Evolutionary conservation across 2,113 vertebrate species (phyloP).

Genomic region (Salvator merianae): DNA sequence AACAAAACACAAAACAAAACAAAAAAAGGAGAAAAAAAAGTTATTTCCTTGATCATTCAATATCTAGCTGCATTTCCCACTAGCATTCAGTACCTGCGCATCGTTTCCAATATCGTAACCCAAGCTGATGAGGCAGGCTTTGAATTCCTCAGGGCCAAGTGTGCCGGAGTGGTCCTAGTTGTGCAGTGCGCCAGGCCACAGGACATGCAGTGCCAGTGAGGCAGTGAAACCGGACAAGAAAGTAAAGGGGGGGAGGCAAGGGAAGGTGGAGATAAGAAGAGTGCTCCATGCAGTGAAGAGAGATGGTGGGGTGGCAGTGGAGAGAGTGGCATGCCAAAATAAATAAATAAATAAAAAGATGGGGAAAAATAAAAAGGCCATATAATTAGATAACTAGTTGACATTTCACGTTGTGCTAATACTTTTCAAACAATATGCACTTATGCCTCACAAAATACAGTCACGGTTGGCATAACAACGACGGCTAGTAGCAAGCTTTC

Average conservation of each 20-base stretch:
- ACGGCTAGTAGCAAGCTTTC: conserved; percentile 49
- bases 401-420: conserved; percentile 68
- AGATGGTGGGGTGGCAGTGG: conserved; percentile 28
- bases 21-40: conserved; percentile 70
- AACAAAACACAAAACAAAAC: conserved; percentile 73
- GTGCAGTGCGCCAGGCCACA: conserved; percentile 85
- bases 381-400: conserved; percentile 76
- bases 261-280: conserved; percentile 43
- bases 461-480: conserved; percentile 52
- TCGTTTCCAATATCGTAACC: conserved; percentile 99
- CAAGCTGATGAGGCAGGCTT: conserved; percentile 99
- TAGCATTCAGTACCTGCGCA: conserved; percentile 90
- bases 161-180: conserved; percentile 98
- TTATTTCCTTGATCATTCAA: conserved; percentile 77
- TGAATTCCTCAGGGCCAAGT: conserved; percentile 98
- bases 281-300: conserved; percentile 83
- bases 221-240: conserved; percentile 59
- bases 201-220: conserved; percentile 72
- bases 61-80: conserved; percentile 71
- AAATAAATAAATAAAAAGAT: conserved; percentile 37
- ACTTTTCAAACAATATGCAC: conserved; percentile 54
- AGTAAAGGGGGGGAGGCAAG: conserved; percentile 40
- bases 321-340: conserved; percentile 71
- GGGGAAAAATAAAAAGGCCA: conserved; percentile 82
- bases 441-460: conserved; percentile 59